Conservation (phyloP, 2,888 invertebrate genomes). For the Platycheirus albimanus region DNA sequence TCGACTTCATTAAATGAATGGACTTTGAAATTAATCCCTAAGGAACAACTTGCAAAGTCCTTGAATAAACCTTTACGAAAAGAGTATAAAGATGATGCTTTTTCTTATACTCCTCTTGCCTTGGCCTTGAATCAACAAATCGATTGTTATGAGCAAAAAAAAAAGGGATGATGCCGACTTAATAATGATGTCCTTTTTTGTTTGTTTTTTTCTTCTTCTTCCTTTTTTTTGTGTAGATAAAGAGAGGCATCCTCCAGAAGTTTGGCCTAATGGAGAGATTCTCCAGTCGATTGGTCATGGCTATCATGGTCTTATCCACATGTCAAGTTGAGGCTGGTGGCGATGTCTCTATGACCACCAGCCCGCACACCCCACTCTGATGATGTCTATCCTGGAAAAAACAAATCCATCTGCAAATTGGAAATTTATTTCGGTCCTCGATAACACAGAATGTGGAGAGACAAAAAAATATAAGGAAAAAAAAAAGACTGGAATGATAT, state of each 20-base stretch:
- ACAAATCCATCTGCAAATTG: constrained; percentile 72
- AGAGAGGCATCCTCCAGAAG: neutral
- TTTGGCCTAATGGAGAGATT: constrained; percentile 51
- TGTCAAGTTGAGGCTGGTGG: constrained; percentile 57
- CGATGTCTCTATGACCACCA: constrained; percentile 15
- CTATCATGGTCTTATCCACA: constrained; percentile 62
- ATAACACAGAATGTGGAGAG: neutral
- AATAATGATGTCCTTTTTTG: constrained; percentile 38
- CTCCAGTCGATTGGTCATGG: constrained; percentile 68
- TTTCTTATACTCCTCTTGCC: constrained; percentile 39
- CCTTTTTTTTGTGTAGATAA: neutral
- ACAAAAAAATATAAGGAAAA: constrained; percentile 3
- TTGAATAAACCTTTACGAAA: constrained; percentile 16
- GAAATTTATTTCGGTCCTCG: constrained; percentile 50
- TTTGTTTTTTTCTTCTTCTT: neutral
- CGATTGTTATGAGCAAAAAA: constrained; percentile 38
- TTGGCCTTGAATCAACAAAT: constrained; percentile 72
- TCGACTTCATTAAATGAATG: constrained; percentile 72
- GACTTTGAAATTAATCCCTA: constrained; percentile 69
- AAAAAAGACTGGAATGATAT: neutral
- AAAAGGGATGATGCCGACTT: constrained; percentile 18
- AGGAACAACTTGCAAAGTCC: constrained; percentile 47
- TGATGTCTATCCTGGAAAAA: neutral
- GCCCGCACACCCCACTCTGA: neutral
- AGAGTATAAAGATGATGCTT: constrained; percentile 5